A percentile compares a stretch with the other conserved stretches of the same genome.
Evolutionary conservation across 2,797 vertebrate genomes (phyloP).

Genomic region (Pangasius mekongensis): DNA sequence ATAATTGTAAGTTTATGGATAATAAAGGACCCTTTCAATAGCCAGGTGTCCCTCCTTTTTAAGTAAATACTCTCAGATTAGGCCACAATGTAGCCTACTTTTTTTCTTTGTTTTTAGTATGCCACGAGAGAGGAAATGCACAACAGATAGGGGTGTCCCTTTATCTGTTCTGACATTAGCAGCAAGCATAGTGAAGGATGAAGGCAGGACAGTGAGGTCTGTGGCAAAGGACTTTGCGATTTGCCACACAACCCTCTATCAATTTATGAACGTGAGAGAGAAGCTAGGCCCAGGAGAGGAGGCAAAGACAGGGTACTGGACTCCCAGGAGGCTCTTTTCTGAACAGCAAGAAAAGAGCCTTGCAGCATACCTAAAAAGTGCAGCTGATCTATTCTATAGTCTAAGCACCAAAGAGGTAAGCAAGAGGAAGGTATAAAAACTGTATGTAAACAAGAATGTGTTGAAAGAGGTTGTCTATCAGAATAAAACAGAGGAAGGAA

Average conservation of each 20-base stretch:
- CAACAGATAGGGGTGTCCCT: neutral
- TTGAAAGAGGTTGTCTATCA: neutral
- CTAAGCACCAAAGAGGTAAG: neutral
- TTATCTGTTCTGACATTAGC: neutral
- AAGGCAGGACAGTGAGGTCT: neutral
- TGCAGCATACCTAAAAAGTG: neutral
- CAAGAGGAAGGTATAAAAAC: neutral
- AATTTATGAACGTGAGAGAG: neutral
- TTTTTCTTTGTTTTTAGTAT: neutral
- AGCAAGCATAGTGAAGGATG: neutral
- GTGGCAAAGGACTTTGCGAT: too few species aligned
- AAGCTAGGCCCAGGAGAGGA: neutral
- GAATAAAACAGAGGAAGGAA: neutral
- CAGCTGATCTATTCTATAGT: neutral
- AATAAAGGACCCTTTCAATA: too few species aligned
- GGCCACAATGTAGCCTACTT: neutral
- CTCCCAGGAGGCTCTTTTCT: neutral
- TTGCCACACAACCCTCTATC: neutral
- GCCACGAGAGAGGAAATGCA: neutral
- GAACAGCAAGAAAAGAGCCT: neutral
- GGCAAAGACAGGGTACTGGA: neutral
- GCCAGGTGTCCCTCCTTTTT: too few species aligned
- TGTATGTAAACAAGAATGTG: neutral
- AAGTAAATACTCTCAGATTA: neutral
- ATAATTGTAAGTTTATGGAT: too few species aligned